Base-by-base conservation (phyloP, 2,797 vertebrate species). In the Crenuchus spilurus region DNA sequence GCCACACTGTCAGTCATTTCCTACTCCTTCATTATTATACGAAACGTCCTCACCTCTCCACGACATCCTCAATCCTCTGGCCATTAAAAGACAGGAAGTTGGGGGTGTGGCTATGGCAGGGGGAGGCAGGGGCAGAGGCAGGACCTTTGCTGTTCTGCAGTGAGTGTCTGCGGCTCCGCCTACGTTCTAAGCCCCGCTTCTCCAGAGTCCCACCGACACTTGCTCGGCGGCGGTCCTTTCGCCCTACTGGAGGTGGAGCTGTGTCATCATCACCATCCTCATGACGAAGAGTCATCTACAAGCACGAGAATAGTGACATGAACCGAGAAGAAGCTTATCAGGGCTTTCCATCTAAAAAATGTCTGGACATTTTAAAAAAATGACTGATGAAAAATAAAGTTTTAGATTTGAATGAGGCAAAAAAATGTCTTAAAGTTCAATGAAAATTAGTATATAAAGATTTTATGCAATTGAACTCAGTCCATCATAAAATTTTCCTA, bases 91-190 rank as follows among this genome's bases (percentile, higher is more conserved):
- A 77, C 72, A 86, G 76, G 82, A 94, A 94, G 85, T 84, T 49
- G 0, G 86, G 66, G 77, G 65, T 84, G 68, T 82, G 78, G 0
- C 77, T 20, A 6, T 88, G 92, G 60, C 82, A 62, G 41, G 96
- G 96, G 1, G 95, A 96, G 0, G 92, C 90, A 0, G 96, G 95
- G 39, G 94, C 95, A 0, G 96, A 97, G 11, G 90, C 70, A 4
- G 91, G 88, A 57, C 92, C 95, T 85, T 90, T 94, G 84, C 80
- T 14, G 0, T 74, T 95, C 84, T 98, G 96, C 8, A 95, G 91
- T 0, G 96, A 98, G 85, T 98, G 97, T 80, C 97, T 92, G 65
- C 96, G 94, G 87, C 97, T 99, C 70, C 96, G 91, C 39, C 96
- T 90, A 16, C 97, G 93, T 84, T 97, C 95, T 55, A 96, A 84